Base-by-base conservation (phyloP, 2,888 invertebrate species). In the Limnephilus lunatus region DNA sequence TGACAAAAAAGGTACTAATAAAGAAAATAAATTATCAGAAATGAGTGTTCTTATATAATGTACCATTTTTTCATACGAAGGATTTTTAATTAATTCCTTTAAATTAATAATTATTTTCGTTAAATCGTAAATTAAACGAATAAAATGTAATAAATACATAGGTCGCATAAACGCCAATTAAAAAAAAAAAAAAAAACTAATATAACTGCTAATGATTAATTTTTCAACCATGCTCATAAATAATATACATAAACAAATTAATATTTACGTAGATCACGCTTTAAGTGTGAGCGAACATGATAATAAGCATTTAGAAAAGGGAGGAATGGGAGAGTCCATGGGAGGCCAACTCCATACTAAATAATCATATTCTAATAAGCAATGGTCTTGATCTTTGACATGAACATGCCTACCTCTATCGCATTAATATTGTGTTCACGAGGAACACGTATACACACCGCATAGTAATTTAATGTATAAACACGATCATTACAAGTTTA, bases 381-480 rank as follows among this genome's bases (percentile, higher is more conserved):
- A 25, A 12, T 25, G 85, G n/a, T 85, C 85, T 85, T 85, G 85
- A 85, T 85, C 85, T 85, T 39, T 85, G 85, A 85, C 85, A 85
- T 25, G 35, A 19, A n/a, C n/a, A 31, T n/a, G 25, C 85, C 35
- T 32, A 39, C 82, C 25, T 35, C 35, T 19, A 35, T 35, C n/a
- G 39, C 39, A 39, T 39, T 32, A 32, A 30, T 31, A 15, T 82
- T 32, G 31, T 82, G 31, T 32, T 68, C n/a, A n/a, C 31, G 30
- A 31, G 1, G 31, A 82, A 19, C 82, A 32, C 32, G 82, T 82
- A 31, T 82, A 14, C 31, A 85, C 85, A 85, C 44, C 85, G 85
- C 85, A 35, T 85, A 39, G 35, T 85, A 85, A 85, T 85, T 44
- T 32, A 85, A 32, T 85, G 11, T 32, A 39, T 39, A 85, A 31